These are phyloP conservation scores for Nysson spinosus DNA, from an alignment of 2,888 invertebrate genomes.

Conservation along the genomic window DNA sequence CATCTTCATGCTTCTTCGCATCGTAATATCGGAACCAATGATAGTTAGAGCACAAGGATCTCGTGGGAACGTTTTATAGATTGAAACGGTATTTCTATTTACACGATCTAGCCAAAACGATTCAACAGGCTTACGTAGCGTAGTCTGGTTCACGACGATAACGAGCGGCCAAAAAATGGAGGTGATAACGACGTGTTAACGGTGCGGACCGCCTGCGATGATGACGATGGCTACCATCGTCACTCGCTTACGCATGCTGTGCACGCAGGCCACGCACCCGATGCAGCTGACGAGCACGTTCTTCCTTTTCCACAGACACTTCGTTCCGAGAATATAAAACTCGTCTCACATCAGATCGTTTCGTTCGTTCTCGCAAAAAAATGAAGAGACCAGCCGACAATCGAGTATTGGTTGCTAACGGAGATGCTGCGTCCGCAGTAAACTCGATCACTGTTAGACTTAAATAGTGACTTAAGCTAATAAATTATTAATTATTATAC, in stretches of 20 bases:
- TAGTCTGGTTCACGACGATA: conserved; percentile 24
- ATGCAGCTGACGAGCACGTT: conserved; percentile 55
- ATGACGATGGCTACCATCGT: conserved; percentile 32
- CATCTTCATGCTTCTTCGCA: too few species aligned
- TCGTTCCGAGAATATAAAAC: conserved; percentile 52
- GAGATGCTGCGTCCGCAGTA: conserved; percentile 13
- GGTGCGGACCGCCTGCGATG: conserved; percentile 43
- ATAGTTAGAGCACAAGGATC: too few species aligned
- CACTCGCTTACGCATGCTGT: conserved; percentile 54
- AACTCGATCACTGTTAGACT: too few species aligned
- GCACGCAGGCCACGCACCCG: conserved; percentile 48
- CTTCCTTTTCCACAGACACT: conserved; percentile 41
- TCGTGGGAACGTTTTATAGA: too few species aligned
- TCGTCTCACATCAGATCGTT: not conserved
- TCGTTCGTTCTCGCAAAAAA: not conserved
- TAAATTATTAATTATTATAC: too few species aligned
- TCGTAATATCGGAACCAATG: too few species aligned
- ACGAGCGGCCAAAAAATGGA: conserved; percentile 21
- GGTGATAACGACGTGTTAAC: conserved; percentile 62
- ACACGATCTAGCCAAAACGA: conserved; percentile 7
- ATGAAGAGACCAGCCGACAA: conserved; percentile 23
- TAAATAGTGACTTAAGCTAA: too few species aligned
- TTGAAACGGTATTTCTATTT: conserved; percentile 3
- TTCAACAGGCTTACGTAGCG: conserved; percentile 11
- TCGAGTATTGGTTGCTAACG: conserved; percentile 24